phyloP scores from a whole-genome alignment of 2,888 invertebrate genomes.

The Drosophila subsilvestris region DNA sequence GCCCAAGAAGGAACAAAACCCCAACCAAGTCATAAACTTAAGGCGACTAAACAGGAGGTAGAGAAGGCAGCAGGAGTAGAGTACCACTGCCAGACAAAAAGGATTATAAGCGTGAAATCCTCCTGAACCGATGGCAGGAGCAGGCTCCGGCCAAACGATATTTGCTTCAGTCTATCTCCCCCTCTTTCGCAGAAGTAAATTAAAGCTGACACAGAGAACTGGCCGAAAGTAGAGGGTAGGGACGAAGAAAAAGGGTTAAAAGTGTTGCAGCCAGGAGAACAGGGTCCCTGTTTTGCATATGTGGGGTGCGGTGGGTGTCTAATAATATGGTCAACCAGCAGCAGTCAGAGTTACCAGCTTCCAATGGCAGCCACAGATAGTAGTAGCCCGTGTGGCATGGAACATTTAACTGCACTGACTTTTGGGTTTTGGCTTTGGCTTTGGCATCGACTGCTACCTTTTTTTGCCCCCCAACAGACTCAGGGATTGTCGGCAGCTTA shows the following conservation, averaged over 20 bases:
- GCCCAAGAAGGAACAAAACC: constrained; percentile 11
- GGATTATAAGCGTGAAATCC: constrained; percentile 58
- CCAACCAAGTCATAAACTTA: constrained; percentile 54
- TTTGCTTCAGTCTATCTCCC: constrained; percentile 28
- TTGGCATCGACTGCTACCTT: not conserved
- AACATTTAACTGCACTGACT: constrained; percentile 45
- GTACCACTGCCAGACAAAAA: constrained; percentile 43
- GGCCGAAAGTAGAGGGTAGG: not conserved
- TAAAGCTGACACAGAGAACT: constrained; percentile 45
- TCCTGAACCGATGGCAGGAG: constrained; percentile 34
- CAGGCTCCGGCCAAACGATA: constrained; percentile 18
- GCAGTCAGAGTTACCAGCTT: constrained; percentile 5
- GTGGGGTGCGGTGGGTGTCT: constrained; percentile 31
- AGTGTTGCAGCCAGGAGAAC: constrained; percentile 1
- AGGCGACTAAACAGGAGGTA: constrained; percentile 30
- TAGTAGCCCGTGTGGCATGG: constrained; percentile 31
- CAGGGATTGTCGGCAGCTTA: constrained; percentile 37
- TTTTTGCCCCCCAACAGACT: constrained; percentile 1
- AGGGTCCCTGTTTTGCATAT: constrained; percentile 13
- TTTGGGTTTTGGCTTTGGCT: constrained; percentile 28
- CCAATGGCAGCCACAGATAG: constrained; percentile 29
- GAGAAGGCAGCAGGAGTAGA: constrained; percentile 2
- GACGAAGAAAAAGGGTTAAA: not conserved
- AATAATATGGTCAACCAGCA: constrained; percentile 49
- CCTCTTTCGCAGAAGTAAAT: constrained; percentile 48